Base-by-base conservation (phyloP, 1,140 invertebrate genomes). In the Paracyclopina nana region DNA sequence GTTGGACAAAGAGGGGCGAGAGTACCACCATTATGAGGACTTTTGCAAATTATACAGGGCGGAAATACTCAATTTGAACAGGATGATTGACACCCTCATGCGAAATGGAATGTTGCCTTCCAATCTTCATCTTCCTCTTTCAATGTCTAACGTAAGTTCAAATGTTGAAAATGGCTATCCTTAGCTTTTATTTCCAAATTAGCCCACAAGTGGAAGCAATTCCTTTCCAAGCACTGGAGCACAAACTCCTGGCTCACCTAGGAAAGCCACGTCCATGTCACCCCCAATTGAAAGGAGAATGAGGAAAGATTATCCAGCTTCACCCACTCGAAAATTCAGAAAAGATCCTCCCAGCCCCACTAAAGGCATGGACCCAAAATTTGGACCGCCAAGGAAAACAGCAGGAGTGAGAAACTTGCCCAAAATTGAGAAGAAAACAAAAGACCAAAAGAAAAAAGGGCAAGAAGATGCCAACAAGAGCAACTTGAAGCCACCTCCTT, bases 21-120 rank as follows among this genome's bases (percentile, higher is more conserved):
- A 50, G 14, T 50, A 3, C 38, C 48, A 50, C 22, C 48, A 50
- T 38, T 38, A 50, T 40, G 48, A 50, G 5, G 48, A 50, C 18
- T 50, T 50, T 50, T 26, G 14, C 25, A 11, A 38, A 50, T 12
- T 25, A 9, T 50, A 50, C 18, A 42, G 5, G 18, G 48, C 48
- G 12, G 48, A 50, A 38, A 30, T 50, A 31, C 18, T 18, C 14
- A 28, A 48, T 29, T 25, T 44, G 24, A 44, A 44, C 24, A 14
- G 42, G 2, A 44, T 25, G 12, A 20, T 44, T 12, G 42, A 44
- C n/a, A 20, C 42, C n/a, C 42, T 44, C 42, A 44, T 44, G 16
- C 16, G 24, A 14, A 44, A 14, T 12, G 42, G 42, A 5, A 20
- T 44, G 24, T 12, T 44, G n/a, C 42, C 42, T 9, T 8, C 29